These are phyloP conservation scores for Aphidius ervi DNA, from an alignment of 1,140 invertebrate species.

Conservation along the genomic window DNA sequence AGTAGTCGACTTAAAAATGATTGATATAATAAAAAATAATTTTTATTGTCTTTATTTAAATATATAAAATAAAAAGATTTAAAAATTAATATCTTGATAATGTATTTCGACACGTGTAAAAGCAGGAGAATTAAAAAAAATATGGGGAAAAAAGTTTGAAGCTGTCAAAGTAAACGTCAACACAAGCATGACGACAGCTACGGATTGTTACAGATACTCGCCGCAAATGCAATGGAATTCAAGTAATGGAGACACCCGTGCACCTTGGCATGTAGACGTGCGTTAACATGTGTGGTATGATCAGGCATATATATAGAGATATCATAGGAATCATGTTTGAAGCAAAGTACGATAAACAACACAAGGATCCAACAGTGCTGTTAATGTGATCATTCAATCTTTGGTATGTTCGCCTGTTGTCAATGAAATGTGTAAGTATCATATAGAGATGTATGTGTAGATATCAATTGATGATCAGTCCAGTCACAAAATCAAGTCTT, in stretches of 20 bases:
- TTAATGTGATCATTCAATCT: no score
- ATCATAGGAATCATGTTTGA: background rate
- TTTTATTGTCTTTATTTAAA: background rate
- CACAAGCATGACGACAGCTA: background rate
- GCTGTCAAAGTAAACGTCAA: constrained; percentile 18
- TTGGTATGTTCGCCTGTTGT: background rate
- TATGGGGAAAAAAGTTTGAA: constrained; percentile 13
- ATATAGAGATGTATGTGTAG: no score
- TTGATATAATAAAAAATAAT: background rate
- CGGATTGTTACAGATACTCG: constrained; percentile 8
- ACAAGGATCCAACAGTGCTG: background rate
- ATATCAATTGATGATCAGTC: no score
- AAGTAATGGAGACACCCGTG: constrained; percentile 33
- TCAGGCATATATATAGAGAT: constrained; percentile 6
- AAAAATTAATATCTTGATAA: background rate
- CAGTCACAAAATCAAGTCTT: no score
- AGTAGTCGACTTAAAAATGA: background rate
- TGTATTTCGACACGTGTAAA: background rate
- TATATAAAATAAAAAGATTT: background rate
- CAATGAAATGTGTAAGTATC: background rate
- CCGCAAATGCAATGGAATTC: constrained; percentile 24
- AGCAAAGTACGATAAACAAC: background rate
- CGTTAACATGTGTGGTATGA: constrained; percentile 18
- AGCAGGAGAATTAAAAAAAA: constrained; percentile 13
- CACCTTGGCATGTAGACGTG: constrained; percentile 27